Percentiles rank a stretch among this genome's conserved stretches.
phyloP scores from a whole-genome alignment of 2,113 vertebrate species.

The Cheirogaleus medius region DNA sequence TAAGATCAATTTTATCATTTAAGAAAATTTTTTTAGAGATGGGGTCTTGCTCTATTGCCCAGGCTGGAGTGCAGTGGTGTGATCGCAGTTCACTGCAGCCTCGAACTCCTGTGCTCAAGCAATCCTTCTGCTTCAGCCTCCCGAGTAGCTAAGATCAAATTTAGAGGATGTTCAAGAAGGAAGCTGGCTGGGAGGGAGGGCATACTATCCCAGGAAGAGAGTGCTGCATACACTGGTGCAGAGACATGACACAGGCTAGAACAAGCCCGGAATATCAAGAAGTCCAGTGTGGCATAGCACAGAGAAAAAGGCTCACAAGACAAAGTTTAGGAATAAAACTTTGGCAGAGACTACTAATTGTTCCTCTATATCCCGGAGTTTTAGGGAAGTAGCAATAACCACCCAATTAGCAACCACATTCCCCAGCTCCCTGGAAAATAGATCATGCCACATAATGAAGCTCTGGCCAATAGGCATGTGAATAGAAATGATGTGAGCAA shows the following conservation, averaged over 20 bases:
- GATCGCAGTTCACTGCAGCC: too few species aligned
- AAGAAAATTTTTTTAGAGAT: too few species aligned
- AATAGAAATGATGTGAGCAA: neutral
- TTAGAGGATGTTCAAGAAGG: neutral
- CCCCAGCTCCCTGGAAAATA: neutral
- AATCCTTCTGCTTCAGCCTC: too few species aligned
- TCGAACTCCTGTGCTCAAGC: too few species aligned
- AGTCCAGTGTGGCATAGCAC: neutral
- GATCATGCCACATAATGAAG: neutral
- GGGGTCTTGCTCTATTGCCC: too few species aligned
- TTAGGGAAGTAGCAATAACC: neutral
- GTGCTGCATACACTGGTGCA: accelerated
- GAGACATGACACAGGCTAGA: neutral
- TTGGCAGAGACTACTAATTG: neutral
- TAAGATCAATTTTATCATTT: neutral
- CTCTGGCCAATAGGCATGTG: neutral
- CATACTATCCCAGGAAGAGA: neutral
- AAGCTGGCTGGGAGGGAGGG: neutral
- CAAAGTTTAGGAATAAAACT: neutral
- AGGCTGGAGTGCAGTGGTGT: too few species aligned
- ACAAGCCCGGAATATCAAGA: neutral
- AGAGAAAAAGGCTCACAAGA: neutral
- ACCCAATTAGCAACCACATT: neutral
- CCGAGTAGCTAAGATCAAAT: neutral
- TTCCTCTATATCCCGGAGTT: neutral